Base-by-base conservation (phyloP, 1,140 invertebrate genomes). In the Zaprionus camerounensis region DNA sequence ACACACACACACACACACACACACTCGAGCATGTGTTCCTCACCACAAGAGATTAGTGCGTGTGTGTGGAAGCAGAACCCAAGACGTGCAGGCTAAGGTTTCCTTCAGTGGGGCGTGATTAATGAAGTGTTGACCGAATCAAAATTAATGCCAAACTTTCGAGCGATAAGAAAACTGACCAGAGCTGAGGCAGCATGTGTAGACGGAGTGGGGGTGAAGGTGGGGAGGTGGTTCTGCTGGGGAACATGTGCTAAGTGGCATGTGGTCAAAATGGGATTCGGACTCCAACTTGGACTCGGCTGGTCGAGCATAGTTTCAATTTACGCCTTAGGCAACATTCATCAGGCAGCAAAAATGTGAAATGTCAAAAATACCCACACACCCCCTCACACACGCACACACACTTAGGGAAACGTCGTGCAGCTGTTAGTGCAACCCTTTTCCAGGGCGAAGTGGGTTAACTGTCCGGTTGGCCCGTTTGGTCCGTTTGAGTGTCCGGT, bases 101-200 rank as follows among this genome's bases (percentile, higher is more conserved):
- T 41, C 46, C 66, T 66, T 62, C 58, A 61, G 71, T 77, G 34
- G 68, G 65, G 55, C 77, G 78, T 90, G 76, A 88, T 88, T 88
- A 88, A 88, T 90, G 85, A 88, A 88, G 85, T 88, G 85, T 88
- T 88, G 85, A 90, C 85, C 85, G 59, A 77, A 81, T 80, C 85
- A 90, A 82, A 88, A 90, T 88, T 80, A 88, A 88, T 81, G 85
- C 81, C 55, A 81, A 81, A 85, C 69, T 76, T 85, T 64, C 26
- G 59, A 38, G 24, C 71, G 81, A 81, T 81, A 88, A 81, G 81
- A 70, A 85, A 71, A 76, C 71, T 73, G 71, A 84, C 75, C 71
- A 70, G 58, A 64, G 44, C 38, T 34, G 61, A 66, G 67, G 13
- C 61, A 70, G 46, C 69, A 81, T 88, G 85, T 80, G 75, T 68